phyloP scores from a whole-genome alignment of 2,888 invertebrate genomes.

The Dyspetes luteomarginatus region DNA sequence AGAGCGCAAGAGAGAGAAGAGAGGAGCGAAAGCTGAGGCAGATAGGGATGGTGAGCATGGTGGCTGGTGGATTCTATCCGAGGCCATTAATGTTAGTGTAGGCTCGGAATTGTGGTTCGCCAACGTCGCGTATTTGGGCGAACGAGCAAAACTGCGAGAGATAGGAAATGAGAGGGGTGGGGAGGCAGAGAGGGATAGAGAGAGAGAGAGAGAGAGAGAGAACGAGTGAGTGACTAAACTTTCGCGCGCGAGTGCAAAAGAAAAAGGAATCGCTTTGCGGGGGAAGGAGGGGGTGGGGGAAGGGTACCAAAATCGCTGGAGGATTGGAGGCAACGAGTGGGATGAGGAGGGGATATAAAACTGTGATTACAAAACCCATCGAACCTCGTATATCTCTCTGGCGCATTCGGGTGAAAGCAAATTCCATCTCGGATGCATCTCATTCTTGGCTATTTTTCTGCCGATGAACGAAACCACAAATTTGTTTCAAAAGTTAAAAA shows the following conservation, averaged over 20 bases:
- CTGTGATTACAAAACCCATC: slow-evolving; percentile 53
- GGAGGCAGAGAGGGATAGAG: background rate
- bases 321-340: slow-evolving; percentile 14
- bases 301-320: slow-evolving; percentile 46
- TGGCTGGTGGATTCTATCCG: slow-evolving; percentile 62
- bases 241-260: slow-evolving; percentile 44
- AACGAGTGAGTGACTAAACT: slow-evolving; percentile 29
- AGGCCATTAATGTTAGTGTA: slow-evolving; percentile 67
- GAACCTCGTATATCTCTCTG: slow-evolving; percentile 33
- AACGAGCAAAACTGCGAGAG: slow-evolving; percentile 49
- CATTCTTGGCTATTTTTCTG: slow-evolving; percentile 2
- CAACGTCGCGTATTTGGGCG: slow-evolving; percentile 53
- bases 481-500: background rate
- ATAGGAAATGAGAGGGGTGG: slow-evolving; percentile 10
- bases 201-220: background rate
- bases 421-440: slow-evolving; percentile 15
- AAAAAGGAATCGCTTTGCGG: slow-evolving; percentile 23
- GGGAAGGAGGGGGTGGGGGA: background rate
- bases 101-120: slow-evolving; percentile 60
- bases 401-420: slow-evolving; percentile 41
- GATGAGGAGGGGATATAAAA: background rate
- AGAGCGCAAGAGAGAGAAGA: slow-evolving; percentile 16
- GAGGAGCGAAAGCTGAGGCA: slow-evolving; percentile 21
- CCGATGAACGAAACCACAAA: background rate
- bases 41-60: slow-evolving; percentile 65